phyloP scores from a whole-genome alignment of 2,888 invertebrate species.

The Drosophila dives region DNA sequence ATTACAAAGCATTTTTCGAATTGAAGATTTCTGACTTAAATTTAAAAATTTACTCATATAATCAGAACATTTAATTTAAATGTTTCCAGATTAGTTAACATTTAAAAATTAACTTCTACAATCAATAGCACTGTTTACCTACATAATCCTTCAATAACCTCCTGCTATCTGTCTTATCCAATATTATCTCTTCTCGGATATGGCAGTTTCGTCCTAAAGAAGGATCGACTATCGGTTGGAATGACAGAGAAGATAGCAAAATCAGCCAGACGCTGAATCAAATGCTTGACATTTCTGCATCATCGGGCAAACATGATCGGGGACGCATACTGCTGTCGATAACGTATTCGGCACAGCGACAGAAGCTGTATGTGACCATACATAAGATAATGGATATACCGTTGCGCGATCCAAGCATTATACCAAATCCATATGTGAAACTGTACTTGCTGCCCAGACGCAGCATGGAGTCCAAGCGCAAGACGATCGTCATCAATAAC shows the following conservation, averaged over 20 bases:
- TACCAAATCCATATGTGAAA: constrained; percentile 96
- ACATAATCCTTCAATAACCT: background rate
- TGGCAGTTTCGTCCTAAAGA: no score
- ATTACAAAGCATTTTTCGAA: background rate
- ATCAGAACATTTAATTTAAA: background rate
- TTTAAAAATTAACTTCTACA: background rate
- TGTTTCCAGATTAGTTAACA: background rate
- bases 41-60: background rate
- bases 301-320: constrained; percentile 90
- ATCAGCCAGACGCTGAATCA: constrained; percentile 86
- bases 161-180: background rate
- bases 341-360: constrained; percentile 93
- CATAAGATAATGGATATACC: constrained; percentile 96
- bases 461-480: constrained; percentile 93
- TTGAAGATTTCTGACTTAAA: background rate
- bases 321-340: constrained; percentile 94
- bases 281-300: constrained; percentile 87
- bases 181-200: background rate
- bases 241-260: constrained; percentile 20
- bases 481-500: constrained; percentile 93
- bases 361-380: constrained; percentile 92
- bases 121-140: background rate
- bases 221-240: no score
- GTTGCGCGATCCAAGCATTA: constrained; percentile 91
- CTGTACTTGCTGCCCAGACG: constrained; percentile 93